Base-by-base conservation (phyloP, 2,797 vertebrate genomes). In the Echeneis naucrates region DNA sequence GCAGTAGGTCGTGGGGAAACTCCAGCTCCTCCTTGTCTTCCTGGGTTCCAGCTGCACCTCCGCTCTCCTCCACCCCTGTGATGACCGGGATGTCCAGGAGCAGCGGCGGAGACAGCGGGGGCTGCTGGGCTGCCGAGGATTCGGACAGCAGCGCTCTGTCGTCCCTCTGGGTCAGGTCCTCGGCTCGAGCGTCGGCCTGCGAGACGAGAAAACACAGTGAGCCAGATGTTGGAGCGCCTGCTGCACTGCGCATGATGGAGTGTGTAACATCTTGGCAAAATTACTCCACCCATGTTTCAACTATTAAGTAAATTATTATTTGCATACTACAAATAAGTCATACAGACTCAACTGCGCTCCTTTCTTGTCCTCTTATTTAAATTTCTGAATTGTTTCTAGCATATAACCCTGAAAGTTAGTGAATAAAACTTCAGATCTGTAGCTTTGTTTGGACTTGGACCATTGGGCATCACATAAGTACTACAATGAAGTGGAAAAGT, bases 1-100 rank as follows among this genome's bases (percentile, higher is more conserved):
- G 94, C 55, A 95, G 92, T 77, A 95, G 86, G 81, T 95, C 95
- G 45, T 95, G 94, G 53, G 95, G 93, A 89, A 95, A 95, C 91
- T 95, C 94, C 0, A 95, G 88, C 80, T 95, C 94, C 64, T 92
- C 92, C 61, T 89, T 87, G 84, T 92, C 77, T 13, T 82, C 79
- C 26, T 69, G 68, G n/a, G 85, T 77, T 60, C 33, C 58, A 53
- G 83, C 38, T 68, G 70, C 53, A 68, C 83, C 24, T 50, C 56
- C 5, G 56, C 53, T 83, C 66, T 87, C 87, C 76, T 88, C 91
- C 68, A 88, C 83, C 12, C 90, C 91, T 0, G 75, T 65, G 77
- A 85, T n/a, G 64, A 92, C 90, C 11, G 87, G 66, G 73, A 91
- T 73, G 60, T 92, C 90, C 59, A 76, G 82, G 52, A 90, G 76